phyloP scores from a whole-genome alignment of 2,888 invertebrate genomes.

The Halictus quadricinctus region DNA sequence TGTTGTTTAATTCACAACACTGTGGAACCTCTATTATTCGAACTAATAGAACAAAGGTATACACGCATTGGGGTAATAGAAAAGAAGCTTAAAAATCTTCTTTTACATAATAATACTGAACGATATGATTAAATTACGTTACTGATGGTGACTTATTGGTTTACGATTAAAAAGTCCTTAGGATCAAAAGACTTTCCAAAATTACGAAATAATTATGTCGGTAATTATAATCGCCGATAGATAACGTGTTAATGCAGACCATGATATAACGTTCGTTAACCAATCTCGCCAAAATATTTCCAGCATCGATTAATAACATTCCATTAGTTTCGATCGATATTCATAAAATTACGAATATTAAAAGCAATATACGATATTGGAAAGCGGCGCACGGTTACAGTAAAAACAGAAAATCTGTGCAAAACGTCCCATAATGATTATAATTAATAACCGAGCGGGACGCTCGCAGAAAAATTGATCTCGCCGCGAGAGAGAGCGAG shows the following conservation, averaged over 20 bases:
- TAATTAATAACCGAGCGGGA: background rate
- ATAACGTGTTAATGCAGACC: background rate
- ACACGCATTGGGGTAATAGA: too few relatives aligned
- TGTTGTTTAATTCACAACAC: too few relatives aligned
- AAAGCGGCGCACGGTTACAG: background rate
- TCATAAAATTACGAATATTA: background rate
- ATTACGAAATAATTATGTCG: background rate
- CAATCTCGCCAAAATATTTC: background rate
- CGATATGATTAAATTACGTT: background rate
- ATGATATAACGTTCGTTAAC: background rate
- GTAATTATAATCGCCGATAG: background rate
- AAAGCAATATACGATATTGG: background rate
- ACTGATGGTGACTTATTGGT: too few relatives aligned
- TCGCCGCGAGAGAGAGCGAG: background rate
- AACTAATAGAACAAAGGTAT: too few relatives aligned
- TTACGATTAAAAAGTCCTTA: background rate
- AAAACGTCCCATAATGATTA: background rate
- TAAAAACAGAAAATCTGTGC: background rate
- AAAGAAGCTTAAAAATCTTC: too few relatives aligned
- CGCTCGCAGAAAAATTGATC: slow-evolving; percentile 6
- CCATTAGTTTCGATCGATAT: background rate
- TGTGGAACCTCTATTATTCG: too few relatives aligned
- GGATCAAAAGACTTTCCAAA: background rate
- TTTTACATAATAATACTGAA: background rate
- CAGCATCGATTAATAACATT: background rate